phyloP scores from a whole-genome alignment of 1,140 invertebrate genomes.

The Drosophila pseudoananassae region DNA sequence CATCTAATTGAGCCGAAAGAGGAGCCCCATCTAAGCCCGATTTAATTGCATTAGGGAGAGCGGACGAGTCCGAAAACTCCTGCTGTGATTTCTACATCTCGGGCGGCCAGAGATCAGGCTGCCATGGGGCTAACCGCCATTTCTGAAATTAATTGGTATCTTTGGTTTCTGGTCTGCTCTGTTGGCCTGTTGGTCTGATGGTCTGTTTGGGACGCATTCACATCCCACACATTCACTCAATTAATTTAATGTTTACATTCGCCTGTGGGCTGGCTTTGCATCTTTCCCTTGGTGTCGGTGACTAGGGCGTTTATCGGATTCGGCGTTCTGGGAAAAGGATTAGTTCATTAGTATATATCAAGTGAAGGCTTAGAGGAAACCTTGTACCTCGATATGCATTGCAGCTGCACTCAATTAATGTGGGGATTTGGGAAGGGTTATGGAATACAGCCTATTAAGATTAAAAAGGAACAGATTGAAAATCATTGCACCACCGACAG shows the following conservation, averaged over 20 bases:
- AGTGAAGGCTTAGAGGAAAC: slow-evolving; percentile 18
- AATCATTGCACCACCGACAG: too few species aligned
- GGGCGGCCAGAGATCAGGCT: slow-evolving; percentile 35
- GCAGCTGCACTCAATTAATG: slow-evolving; percentile 6
- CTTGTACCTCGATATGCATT: slow-evolving; percentile 11
- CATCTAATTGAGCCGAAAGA: slow-evolving; percentile 57
- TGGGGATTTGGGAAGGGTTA: background rate
- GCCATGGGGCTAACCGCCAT: slow-evolving; percentile 68
- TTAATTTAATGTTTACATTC: slow-evolving; percentile 27
- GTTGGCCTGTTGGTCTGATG: background rate
- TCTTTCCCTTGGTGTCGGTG: slow-evolving; percentile 8
- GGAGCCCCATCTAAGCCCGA: slow-evolving; percentile 40
- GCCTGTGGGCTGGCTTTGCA: slow-evolving; percentile 20
- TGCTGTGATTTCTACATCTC: slow-evolving; percentile 41
- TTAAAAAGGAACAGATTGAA: background rate
- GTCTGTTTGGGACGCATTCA: background rate
- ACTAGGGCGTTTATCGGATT: slow-evolving; percentile 43
- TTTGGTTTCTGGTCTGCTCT: slow-evolving; percentile 20
- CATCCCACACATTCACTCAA: slow-evolving; percentile 33
- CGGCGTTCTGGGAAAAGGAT: slow-evolving; percentile 20
- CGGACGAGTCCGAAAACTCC: slow-evolving; percentile 11
- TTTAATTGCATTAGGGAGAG: slow-evolving; percentile 62
- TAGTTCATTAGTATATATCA: slow-evolving; percentile 31
- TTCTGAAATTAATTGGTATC: slow-evolving; percentile 74
- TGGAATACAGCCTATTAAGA: background rate